Conservation (phyloP, 1,140 invertebrate species). For the Drosophila pseudoananassae region DNA sequence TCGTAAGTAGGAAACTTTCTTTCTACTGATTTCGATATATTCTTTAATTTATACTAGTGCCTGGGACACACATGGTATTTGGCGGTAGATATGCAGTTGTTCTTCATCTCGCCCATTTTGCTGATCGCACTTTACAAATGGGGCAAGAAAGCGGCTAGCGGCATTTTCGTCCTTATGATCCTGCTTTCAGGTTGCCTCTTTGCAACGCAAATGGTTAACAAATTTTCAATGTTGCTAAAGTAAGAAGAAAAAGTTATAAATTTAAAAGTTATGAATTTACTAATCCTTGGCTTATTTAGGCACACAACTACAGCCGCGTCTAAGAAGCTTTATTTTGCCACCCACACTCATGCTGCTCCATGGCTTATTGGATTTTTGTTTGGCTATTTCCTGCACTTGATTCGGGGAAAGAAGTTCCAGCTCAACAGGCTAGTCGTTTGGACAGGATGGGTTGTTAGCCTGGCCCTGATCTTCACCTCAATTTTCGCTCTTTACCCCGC, state of each 20-base stretch:
- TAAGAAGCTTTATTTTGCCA: conserved; percentile 47
- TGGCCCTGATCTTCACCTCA: conserved; percentile 58
- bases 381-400: conserved; percentile 56
- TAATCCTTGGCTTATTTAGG: conserved; percentile 1
- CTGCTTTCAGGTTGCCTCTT: conserved; percentile 48
- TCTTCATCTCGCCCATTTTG: conserved; percentile 90
- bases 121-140: conserved; percentile 88
- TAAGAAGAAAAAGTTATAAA: not conserved
- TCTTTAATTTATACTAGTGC: conserved; percentile 86
- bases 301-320: not conserved
- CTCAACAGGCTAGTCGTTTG: conserved; percentile 20
- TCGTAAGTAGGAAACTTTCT: conserved; percentile 50
- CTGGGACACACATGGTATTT: conserved; percentile 95
- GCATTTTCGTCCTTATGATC: conserved; percentile 34
- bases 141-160: conserved; percentile 67
- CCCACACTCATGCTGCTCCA: conserved; percentile 52
- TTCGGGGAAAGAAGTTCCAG: conserved; percentile 27
- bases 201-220: conserved; percentile 44
- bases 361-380: conserved; percentile 64
- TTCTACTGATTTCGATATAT: not conserved
- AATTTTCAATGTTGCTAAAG: conserved; percentile 24
- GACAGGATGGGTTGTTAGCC: conserved; percentile 51
- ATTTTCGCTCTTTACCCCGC: conserved; percentile 68
- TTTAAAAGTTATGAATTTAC: not conserved
- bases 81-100: conserved; percentile 93